Evolutionary conservation across 2,888 invertebrate genomes (phyloP).

Genomic region (Apodemia hepburni): DNA sequence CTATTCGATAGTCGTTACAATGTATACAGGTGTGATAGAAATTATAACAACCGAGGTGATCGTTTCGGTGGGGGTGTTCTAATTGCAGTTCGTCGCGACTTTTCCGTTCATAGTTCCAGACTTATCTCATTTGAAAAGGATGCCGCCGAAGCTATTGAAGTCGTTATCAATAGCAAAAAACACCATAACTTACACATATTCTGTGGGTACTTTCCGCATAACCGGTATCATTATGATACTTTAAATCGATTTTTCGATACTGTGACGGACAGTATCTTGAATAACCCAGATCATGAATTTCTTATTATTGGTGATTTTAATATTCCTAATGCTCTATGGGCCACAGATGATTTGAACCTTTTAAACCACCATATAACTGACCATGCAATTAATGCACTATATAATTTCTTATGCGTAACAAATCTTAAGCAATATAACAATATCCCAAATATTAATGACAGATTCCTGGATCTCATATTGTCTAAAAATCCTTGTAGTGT

Average conservation of each 20-base stretch:
- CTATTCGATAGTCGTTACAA: background rate
- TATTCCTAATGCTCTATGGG: background rate
- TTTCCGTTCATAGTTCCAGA: too few species aligned
- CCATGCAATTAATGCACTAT: background rate
- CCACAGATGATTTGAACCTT: background rate
- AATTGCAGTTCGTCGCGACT: too few species aligned
- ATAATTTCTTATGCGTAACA: conserved; percentile 1
- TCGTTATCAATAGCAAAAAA: too few species aligned
- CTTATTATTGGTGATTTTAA: background rate
- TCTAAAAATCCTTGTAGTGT: background rate
- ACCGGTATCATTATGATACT: background rate
- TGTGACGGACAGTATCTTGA: background rate
- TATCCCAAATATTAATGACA: background rate
- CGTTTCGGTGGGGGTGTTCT: background rate
- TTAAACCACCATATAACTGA: background rate
- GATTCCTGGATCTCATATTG: background rate
- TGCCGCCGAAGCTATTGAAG: too few species aligned
- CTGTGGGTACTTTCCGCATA: background rate
- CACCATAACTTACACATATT: background rate
- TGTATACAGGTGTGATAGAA: background rate
- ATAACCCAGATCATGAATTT: background rate
- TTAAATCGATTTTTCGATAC: background rate
- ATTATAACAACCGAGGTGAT: background rate
- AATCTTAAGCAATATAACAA: background rate
- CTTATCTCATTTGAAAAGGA: too few species aligned